These are phyloP conservation scores for Indri indri DNA, from an alignment of 2,113 vertebrate genomes.

Conservation along the genomic window DNA sequence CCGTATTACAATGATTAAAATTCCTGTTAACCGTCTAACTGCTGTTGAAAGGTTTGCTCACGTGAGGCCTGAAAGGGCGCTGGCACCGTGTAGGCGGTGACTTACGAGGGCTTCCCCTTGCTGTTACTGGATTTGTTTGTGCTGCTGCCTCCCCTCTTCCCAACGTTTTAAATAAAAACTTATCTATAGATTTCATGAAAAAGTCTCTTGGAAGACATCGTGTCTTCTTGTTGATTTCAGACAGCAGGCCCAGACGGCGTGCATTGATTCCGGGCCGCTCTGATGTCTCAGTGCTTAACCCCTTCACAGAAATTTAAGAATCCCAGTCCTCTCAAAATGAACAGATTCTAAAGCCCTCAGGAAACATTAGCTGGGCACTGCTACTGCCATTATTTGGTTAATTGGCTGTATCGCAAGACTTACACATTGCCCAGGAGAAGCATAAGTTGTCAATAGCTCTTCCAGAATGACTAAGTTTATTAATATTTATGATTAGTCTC, in stretches of 20 bases:
- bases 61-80: background rate
- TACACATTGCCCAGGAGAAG: background rate
- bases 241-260: background rate
- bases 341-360: background rate
- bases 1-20: background rate
- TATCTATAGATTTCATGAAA: background rate
- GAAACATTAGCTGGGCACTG: background rate
- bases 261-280: background rate
- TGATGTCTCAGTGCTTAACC: background rate
- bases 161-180: background rate
- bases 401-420: background rate
- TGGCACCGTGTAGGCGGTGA: fast-evolving
- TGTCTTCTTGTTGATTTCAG: background rate
- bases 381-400: background rate
- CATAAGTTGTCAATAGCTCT: background rate
- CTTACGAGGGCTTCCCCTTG: background rate
- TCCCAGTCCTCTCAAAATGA: background rate
- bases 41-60: background rate
- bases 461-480: background rate
- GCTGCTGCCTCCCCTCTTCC: background rate
- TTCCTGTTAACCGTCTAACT: background rate
- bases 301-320: background rate
- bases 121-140: background rate
- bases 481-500: background rate
- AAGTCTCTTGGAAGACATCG: background rate